phyloP scores from a whole-genome alignment of 2,113 vertebrate genomes.

The Daubentonia madagascariensis region DNA sequence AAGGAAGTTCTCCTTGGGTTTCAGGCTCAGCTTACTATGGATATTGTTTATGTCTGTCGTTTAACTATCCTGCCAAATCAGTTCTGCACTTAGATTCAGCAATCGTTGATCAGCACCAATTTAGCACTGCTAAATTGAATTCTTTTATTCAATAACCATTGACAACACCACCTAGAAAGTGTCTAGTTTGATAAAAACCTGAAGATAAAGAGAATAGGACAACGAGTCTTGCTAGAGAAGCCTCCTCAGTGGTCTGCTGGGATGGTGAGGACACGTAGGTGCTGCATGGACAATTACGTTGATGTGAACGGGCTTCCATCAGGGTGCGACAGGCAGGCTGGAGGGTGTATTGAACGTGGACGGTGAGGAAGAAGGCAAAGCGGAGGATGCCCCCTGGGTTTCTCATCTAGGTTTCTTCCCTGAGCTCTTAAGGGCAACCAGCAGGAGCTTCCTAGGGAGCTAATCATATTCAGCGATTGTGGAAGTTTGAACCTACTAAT shows the following conservation, averaged over 20 bases:
- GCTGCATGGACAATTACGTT: neutral
- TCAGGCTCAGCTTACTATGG: neutral
- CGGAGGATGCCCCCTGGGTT: neutral
- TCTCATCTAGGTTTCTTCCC: neutral
- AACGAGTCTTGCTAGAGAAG: neutral
- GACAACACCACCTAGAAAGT: neutral
- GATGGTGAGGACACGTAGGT: fast-evolving
- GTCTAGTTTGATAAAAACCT: neutral
- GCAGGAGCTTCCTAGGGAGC: neutral
- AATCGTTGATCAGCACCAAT: neutral
- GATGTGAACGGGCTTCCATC: neutral
- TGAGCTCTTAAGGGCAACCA: neutral
- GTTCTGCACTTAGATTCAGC: neutral
- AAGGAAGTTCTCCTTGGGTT: neutral
- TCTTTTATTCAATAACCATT: neutral
- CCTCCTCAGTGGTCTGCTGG: neutral
- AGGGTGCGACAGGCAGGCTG: no score
- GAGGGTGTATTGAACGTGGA: neutral
- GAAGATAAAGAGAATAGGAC: neutral
- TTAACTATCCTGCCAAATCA: neutral
- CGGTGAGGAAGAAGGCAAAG: neutral
- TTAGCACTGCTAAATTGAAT: neutral
- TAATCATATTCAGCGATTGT: neutral
- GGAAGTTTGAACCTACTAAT: neutral
- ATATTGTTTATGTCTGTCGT: neutral